phyloP scores from a whole-genome alignment of 2,797 vertebrate genomes.

The Pantherophis alleghaniensis region DNA sequence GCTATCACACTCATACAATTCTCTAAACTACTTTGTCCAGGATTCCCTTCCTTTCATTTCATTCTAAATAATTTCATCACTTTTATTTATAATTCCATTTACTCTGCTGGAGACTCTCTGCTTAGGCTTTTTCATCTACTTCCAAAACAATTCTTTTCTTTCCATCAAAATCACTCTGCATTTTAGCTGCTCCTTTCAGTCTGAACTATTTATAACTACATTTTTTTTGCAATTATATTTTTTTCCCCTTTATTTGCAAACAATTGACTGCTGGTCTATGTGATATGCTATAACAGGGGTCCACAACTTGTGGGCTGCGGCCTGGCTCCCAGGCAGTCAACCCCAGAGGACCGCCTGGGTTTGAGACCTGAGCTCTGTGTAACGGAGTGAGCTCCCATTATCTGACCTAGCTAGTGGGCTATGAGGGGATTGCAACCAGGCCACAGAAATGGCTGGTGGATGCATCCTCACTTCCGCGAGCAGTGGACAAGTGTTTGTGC shows the following conservation, averaged over 20 bases:
- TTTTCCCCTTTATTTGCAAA: background rate
- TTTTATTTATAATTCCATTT: background rate
- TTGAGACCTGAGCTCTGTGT: no score
- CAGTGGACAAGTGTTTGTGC: no score
- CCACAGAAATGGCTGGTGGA: no score
- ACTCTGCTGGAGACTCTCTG: background rate
- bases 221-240: background rate
- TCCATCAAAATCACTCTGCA: background rate
- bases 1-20: background rate
- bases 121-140: background rate
- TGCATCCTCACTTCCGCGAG: no score
- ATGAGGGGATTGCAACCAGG: no score
- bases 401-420: no score
- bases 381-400: no score
- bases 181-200: background rate
- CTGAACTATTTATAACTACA: background rate
- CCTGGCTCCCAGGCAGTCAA: no score
- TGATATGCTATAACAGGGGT: background rate
- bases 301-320: no score
- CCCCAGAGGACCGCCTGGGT: no score
- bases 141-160: background rate
- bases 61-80: background rate
- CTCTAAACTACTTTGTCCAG: background rate
- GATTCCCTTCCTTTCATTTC: background rate
- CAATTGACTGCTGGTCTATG: background rate